Evolutionary conservation across 2,888 invertebrate species (phyloP), one percentile per base, ranked within the genome.

Genomic region (Drosophila bunnanda): DNA sequence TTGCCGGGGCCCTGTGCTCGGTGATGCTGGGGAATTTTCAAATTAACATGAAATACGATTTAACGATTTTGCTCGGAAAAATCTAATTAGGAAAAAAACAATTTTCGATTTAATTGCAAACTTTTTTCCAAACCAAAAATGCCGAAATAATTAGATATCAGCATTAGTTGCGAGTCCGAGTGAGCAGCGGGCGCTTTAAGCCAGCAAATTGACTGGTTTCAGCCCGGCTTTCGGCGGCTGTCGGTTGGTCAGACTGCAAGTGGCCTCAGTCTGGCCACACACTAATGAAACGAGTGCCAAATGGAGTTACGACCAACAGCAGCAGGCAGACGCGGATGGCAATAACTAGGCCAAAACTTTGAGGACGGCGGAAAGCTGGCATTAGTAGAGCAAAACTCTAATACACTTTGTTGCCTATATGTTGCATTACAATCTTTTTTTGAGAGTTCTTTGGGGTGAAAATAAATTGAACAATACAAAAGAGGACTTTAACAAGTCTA

Each of bases 1-100:
- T 70, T 22, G 41, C 60, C 50, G 53, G 50, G 32, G 48, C 46
- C 28, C 53, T 30, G 25, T 46, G 28, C 30, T 12, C 25, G 17
- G 41, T 36, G 8, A 22, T 34, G 53, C 20, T 68, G 65, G 84
- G 53, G 59, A 61, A 72, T 84, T 87, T 70, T 4, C 44, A 86
- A 81, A 83, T 83, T 86, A 87, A 88, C 89, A 88, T 81, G 61
- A 79, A 73, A 83, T 79, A 61, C 85, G 77, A 87, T 83, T 83
- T 87, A 84, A 69, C 66, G 58, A 57, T 57, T 69, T 48, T 32
- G 39, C 34, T 75, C 74, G 62, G 65, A 68, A 66, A 81, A 72
- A 80, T 87, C 75, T 64, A 83, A 81, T 89, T 83, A 87, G 75
- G 78, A 25, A 59, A 50, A 75, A 59, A 48, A 69, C 46, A 57